These are phyloP conservation scores for Euglossa dilemma DNA, from an alignment of 1,140 invertebrate genomes.

Conservation along the genomic window DNA sequence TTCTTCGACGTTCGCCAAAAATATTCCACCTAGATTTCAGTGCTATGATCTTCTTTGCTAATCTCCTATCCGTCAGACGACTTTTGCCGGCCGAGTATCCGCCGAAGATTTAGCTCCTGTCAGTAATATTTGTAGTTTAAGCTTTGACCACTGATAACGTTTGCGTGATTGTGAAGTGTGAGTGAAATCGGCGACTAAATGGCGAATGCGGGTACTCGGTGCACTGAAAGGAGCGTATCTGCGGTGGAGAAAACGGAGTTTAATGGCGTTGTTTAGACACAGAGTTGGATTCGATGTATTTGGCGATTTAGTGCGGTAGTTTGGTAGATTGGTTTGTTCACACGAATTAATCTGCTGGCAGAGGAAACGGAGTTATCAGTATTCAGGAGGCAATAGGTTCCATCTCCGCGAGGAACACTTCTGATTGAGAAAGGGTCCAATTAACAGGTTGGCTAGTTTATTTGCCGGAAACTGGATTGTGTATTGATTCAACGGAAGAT, in stretches of 20 bases:
- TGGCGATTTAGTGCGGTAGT: background rate
- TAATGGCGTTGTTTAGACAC: background rate
- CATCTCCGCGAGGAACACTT: background rate
- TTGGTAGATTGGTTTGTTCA: background rate
- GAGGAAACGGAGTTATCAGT: constrained; percentile 1
- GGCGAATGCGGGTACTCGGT: background rate
- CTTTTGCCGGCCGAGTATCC: no score
- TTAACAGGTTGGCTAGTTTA: background rate
- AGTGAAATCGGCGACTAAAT: no score
- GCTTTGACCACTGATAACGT: no score
- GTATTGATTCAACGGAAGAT: no score
- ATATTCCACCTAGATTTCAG: no score
- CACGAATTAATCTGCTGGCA: background rate
- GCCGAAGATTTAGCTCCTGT: no score
- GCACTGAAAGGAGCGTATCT: background rate
- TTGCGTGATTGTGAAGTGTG: no score
- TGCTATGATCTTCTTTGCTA: no score
- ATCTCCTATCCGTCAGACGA: no score
- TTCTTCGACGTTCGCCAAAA: no score
- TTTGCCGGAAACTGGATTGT: no score
- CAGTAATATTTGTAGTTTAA: no score
- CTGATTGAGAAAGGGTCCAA: background rate
- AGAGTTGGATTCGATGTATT: background rate
- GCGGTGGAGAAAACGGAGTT: background rate
- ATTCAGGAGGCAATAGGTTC: background rate